A percentile compares a stretch with the other conserved stretches of the same genome.
These are phyloP conservation scores for Hypomecis punctinalis DNA, from an alignment of 2,888 invertebrate genomes.

Conservation along the genomic window DNA sequence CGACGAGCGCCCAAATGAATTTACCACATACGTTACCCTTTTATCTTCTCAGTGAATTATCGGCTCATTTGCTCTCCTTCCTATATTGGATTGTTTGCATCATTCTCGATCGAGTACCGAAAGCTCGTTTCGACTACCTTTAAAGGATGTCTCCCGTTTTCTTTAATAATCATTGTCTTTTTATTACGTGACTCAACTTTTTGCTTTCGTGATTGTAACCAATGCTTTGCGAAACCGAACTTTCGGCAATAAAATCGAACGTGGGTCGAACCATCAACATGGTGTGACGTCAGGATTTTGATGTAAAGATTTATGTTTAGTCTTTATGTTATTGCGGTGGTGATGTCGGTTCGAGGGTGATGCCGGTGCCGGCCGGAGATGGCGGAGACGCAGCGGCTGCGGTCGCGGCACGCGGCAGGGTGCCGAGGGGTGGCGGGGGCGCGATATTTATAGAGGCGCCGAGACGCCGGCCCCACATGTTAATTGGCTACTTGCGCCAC, in stretches of 20 bases:
- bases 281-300: conserved; percentile 59
- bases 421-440: conserved; percentile 52
- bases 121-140: conserved; percentile 17
- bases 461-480: conserved; percentile 79
- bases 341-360: conserved; percentile 45
- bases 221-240: conserved; percentile 43
- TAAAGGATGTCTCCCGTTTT: conserved; percentile 20
- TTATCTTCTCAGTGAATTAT: conserved; percentile 25
- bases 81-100: conserved; percentile 3
- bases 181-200: conserved; percentile 40
- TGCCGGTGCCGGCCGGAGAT: conserved; percentile 61
- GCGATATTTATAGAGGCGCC: conserved; percentile 80
- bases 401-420: conserved; percentile 48
- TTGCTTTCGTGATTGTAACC: conserved; percentile 44
- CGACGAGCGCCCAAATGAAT: conserved; percentile 32
- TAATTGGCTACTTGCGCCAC: conserved; percentile 80
- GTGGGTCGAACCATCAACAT: conserved; percentile 54
- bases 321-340: conserved; percentile 57
- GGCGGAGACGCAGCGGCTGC: conserved; percentile 58
- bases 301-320: conserved; percentile 62
- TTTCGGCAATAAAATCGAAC: conserved; percentile 54
- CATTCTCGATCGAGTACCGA: conserved; percentile 2
- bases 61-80: conserved; percentile 16
- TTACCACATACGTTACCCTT: conserved; percentile 30
- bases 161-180: conserved; percentile 28